Evolutionary conservation across 2,888 invertebrate species (phyloP), one percentile per base, ranked within the genome.

Genomic region (Drosophila mettleri): DNA sequence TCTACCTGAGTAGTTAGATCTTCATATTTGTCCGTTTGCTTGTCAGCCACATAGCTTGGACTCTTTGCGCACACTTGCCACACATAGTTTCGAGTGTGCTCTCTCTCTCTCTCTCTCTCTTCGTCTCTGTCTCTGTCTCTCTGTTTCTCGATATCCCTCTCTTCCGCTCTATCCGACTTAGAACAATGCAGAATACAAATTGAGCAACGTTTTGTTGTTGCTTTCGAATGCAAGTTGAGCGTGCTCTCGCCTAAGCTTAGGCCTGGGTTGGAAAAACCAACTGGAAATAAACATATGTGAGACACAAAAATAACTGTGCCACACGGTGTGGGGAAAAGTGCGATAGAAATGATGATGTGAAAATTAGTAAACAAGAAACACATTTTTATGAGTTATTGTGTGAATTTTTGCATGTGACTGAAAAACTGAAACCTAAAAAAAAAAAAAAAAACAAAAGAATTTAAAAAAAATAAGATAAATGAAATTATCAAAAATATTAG

Each of bases 381-480:
- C 65, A 74, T 77, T 69, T 78, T 77, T 48, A 71, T 81, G 85
- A 86, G 67, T 78, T 84, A 80, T 73, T 79, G 83, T 83, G 83
- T 84, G 86, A 86, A 84, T 77, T 86, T 84, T 83, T 86, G 81
- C 86, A 86, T 86, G 87, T 86, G 85, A 87, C 82, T 73, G 78
- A 76, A 76, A 83, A 54, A 38, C 34, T 58, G 39, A 43, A 69
- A 49, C 27, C n/a, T n/a, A n/a, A n/a, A n/a, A 39, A 62, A 51
- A 20, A 48, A 49, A 57, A 66, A 29, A 24, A 41, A 33, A 52
- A 53, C 62, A 69, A 31, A 36, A 36, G 16, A 36, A 31, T 22
- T 12, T n/a, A 2, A 27, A 20, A 20, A 20, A 39, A 29, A n/a
- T 14, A 34, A 63, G 24, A 43, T 48, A 39, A 54, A 49, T 29